Conservation (phyloP, 2,113 vertebrate species). For the Lepus americanus region DNA sequence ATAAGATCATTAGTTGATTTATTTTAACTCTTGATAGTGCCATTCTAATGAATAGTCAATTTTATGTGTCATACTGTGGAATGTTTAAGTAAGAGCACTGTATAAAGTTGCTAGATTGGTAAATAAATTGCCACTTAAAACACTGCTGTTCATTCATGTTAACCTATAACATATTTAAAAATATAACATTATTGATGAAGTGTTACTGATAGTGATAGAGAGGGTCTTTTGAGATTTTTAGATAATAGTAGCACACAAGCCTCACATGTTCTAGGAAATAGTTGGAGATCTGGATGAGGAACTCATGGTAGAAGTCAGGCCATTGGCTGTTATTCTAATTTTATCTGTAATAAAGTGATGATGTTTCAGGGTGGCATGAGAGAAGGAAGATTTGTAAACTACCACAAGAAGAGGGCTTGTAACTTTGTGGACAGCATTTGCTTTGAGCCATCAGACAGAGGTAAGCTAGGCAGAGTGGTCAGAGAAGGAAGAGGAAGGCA, state of each 20-base stretch:
- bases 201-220: neutral
- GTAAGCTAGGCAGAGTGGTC: neutral
- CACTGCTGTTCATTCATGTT: neutral
- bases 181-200: conserved; percentile 29
- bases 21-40: neutral
- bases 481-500: neutral
- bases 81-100: conserved; percentile 18
- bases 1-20: conserved; percentile 29
- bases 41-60: neutral
- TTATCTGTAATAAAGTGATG: neutral
- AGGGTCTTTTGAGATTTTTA: neutral
- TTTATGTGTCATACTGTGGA: neutral
- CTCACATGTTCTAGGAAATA: neutral
- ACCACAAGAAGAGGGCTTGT: neutral
- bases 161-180: neutral
- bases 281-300: neutral
- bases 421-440: neutral
- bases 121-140: conserved; percentile 15
- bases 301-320: neutral
- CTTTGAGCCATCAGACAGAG: neutral
- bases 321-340: neutral
- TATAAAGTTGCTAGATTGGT: neutral
- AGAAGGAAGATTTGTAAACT: neutral
- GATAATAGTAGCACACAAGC: neutral
- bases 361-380: neutral